phyloP scores from a whole-genome alignment of 2,888 invertebrate genomes.

The Minunthozetes semirufus region DNA sequence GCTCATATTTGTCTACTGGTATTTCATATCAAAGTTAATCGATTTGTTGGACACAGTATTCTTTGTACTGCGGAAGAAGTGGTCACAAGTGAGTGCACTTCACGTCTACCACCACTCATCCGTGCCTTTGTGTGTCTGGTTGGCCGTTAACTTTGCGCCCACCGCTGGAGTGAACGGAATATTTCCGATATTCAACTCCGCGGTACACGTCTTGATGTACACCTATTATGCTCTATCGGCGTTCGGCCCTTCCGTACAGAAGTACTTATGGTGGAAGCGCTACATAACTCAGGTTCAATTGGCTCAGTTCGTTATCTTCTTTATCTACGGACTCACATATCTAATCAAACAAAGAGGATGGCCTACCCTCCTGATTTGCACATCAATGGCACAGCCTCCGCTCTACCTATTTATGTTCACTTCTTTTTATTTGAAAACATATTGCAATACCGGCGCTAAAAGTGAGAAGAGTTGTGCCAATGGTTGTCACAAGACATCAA shows the following conservation, averaged over 20 bases:
- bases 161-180: slow-evolving; percentile 73
- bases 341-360: slow-evolving; percentile 28
- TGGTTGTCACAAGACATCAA: too few relatives aligned
- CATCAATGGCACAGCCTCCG: slow-evolving; percentile 29
- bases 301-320: slow-evolving; percentile 52
- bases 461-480: neutral
- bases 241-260: slow-evolving; percentile 68
- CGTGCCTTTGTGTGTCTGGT: slow-evolving; percentile 90
- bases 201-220: slow-evolving; percentile 89
- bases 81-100: slow-evolving; percentile 55
- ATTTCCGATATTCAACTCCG: slow-evolving; percentile 81
- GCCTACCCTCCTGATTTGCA: neutral
- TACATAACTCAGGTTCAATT: slow-evolving; percentile 85
- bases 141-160: slow-evolving; percentile 88
- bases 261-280: slow-evolving; percentile 91
- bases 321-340: slow-evolving; percentile 9
- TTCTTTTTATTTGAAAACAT: slow-evolving; percentile 32
- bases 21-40: slow-evolving; percentile 25
- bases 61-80: slow-evolving; percentile 33
- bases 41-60: slow-evolving; percentile 35
- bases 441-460: slow-evolving; percentile 11
- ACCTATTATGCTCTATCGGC: slow-evolving; percentile 84
- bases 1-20: slow-evolving; percentile 26
- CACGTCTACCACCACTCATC: slow-evolving; percentile 93
- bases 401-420: slow-evolving; percentile 31